Base-by-base conservation (phyloP, 1,140 invertebrate genomes). In the Drosophila bocki region DNA sequence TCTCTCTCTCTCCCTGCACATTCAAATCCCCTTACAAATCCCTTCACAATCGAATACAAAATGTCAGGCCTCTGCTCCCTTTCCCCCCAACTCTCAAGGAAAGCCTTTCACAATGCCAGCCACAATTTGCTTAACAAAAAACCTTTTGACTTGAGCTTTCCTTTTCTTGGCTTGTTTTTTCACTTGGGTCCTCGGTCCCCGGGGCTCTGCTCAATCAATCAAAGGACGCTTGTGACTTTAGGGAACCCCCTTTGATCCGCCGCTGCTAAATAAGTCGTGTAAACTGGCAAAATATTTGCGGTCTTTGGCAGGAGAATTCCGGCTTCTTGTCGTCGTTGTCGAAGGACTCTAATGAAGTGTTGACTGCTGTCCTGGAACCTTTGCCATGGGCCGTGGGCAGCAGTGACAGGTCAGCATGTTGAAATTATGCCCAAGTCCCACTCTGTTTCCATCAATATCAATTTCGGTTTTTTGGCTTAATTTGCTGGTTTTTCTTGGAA, bases 71-170 rank as follows among this genome's bases (percentile, higher is more conserved):
- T 82, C 54, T 50, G 45, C 3, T 15, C 13, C 17, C 13, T 29
- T 32, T 29, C n/a, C 32, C 35, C 12, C 9, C n/a, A 22, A 64
- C 19, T 42, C 26, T 7, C 12, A 0, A 1, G 15, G 11, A 47
- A 71, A 54, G 53, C 69, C 61, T 50, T 54, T 45, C 47, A 82
- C 80, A 82, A 78, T 59, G 68, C 68, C 54, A 59, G 51, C 58
- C 77, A 80, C 77, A 88, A 90, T 90, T 90, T 90, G 85, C 60
- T 90, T 90, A 85, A 90, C 85, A 85, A 90, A 88, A 90, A 90
- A 79, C 81, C 85, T 90, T 90, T 90, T 90, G 85, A 90, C 81
- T 90, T 78, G 45, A 54, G 35, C 68, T 37, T 59, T 71, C 37
- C 29, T 35, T 42, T 42, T 9, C 19, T 42, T 32, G 15, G 22